Conservation (phyloP, 2,113 vertebrate species). For the Vulpes ferrilata region DNA sequence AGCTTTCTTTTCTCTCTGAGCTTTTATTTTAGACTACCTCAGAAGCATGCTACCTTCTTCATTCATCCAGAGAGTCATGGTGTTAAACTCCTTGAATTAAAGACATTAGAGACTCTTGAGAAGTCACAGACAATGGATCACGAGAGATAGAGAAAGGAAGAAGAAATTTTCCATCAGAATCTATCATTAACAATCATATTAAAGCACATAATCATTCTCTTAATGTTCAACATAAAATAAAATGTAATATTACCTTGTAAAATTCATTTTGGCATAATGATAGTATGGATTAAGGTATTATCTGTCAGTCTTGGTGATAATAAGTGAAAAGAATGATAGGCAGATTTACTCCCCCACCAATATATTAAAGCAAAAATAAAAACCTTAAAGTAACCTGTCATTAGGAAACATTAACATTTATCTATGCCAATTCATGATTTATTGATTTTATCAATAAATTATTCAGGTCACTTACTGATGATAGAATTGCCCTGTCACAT, state of each 20-base stretch:
- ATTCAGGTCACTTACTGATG: conserved; percentile 73
- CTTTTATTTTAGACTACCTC: conserved; percentile 36
- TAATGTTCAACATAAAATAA: conserved; percentile 40
- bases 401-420: conserved; percentile 54
- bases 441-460: conserved; percentile 79
- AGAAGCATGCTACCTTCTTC: conserved; percentile 15
- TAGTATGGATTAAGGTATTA: neutral
- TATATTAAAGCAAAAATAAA: neutral
- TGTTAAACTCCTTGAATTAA: conserved; percentile 49
- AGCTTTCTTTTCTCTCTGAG: neutral
- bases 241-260: neutral
- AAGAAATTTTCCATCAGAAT: conserved; percentile 48
- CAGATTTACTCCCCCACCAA: neutral
- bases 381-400: conserved; percentile 42
- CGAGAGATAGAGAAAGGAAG: conserved; percentile 11
- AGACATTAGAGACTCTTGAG: conserved; percentile 23
- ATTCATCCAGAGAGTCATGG: neutral
- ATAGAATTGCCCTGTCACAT: conserved; percentile 61
- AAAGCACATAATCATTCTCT: neutral
- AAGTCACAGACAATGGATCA: neutral
- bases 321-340: neutral
- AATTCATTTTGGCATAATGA: neutral
- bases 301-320: neutral
- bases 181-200: neutral
- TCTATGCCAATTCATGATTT: conserved; percentile 38